Evolutionary conservation across 2,888 invertebrate species (phyloP), one percentile per base, ranked within the genome.

Genomic region (Lasioglossum villosulum): DNA sequence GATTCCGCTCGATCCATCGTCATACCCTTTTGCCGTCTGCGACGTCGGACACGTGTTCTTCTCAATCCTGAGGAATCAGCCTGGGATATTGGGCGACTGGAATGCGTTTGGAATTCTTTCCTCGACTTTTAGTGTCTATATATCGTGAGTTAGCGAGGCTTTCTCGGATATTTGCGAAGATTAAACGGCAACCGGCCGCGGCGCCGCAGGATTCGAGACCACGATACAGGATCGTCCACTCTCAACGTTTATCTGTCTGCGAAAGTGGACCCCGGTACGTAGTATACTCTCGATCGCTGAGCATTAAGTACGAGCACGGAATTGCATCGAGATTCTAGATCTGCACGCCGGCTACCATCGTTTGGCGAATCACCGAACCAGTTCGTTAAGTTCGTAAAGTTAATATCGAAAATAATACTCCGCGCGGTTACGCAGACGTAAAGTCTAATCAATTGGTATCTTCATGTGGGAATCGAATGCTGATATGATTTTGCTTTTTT

Each of bases 1-100:
- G 78, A 87, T 87, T 87, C 87, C 87, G 56, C 56, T 77, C 84
- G 87, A 72, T 63, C 84, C 87, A 84, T 84, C 87, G 80, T 80
- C 83, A 72, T 76, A 84, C 81, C 80, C 78, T 79, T 56, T 78
- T 70, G 74, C 80, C 71, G 87, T 74, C 78, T 37, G 56, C 72
- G 70, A 30, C 78, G 39, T 59, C 56, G 70, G 56, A 59, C 84
- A 73, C 78, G 72, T 81, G 84, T 82, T 87, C 82, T 78, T 84
- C 84, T 84, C 84, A 71, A 84, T 84, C 79, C 84, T 39, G 84
- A 45, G 16, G 78, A 84, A 84, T 84, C 84, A 39, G 63, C 30
- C 52, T 23, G 79, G 75, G 72, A 66, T 84, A 84, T 84, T 75
- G 84, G 84, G 75, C 37, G 75, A n/a, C 37, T 52, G 84, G 84